These are phyloP conservation scores for Eumeta japonica DNA, from an alignment of 1,140 invertebrate genomes.

Conservation along the genomic window DNA sequence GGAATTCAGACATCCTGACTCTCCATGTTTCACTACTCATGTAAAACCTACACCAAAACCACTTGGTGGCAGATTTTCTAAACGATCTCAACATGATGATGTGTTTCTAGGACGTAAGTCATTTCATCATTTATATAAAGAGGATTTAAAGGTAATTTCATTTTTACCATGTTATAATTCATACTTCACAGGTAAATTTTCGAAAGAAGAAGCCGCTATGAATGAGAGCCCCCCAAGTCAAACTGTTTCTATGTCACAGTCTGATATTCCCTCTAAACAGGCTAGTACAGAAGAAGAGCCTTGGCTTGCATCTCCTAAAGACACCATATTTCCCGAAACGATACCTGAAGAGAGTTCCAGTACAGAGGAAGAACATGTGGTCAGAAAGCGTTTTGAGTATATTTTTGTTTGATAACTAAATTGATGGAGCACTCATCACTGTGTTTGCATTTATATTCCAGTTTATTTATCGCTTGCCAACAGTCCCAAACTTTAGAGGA, in stretches of 20 bases:
- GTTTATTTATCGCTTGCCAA: slow-evolving; percentile 76
- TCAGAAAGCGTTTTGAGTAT: slow-evolving; percentile 41
- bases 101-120: slow-evolving; percentile 76
- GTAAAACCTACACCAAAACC: slow-evolving; percentile 80
- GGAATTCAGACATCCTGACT: slow-evolving; percentile 90
- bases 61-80: slow-evolving; percentile 61
- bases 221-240: slow-evolving; percentile 66
- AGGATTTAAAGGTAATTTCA: too few species aligned
- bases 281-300: slow-evolving; percentile 62
- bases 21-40: slow-evolving; percentile 88
- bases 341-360: slow-evolving; percentile 90
- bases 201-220: slow-evolving; percentile 55
- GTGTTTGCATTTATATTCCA: too few species aligned
- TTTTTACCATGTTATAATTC: slow-evolving; percentile 7
- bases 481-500: slow-evolving; percentile 66
- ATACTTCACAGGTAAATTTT: slow-evolving; percentile 53
- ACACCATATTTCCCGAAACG: slow-evolving; percentile 84
- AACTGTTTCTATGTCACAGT: slow-evolving; percentile 56
- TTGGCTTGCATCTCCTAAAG: slow-evolving; percentile 82
- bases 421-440: too few species aligned
- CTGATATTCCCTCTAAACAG: slow-evolving; percentile 56
- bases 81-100: slow-evolving; percentile 70
- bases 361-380: slow-evolving; percentile 87
- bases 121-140: slow-evolving; percentile 7
- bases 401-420: neutral